Evolutionary conservation across 2,888 invertebrate genomes (phyloP), one percentile per base, ranked within the genome.

Genomic region (Thereva nobilitata): DNA sequence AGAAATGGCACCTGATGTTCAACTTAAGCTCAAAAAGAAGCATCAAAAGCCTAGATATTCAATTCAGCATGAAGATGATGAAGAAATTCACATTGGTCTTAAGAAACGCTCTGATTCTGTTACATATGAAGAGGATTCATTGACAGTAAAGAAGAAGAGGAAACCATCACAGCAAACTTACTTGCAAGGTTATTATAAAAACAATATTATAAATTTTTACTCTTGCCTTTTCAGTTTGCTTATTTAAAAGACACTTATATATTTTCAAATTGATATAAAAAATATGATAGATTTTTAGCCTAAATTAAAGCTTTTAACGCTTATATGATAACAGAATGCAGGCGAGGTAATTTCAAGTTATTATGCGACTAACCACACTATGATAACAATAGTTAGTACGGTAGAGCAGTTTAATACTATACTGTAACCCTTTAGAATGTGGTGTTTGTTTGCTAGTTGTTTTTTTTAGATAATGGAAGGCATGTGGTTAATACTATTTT

Each of bases 61-160:
- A 5, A 80, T 86, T 38, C 83, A 84, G 72, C 84, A 86, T 69
- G 84, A 84, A 75, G 82, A 83, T 72, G 85, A 85, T 69, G 84
- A 84, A 75, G 83, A 84, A 70, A 82, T 86, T 68, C 79, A 84
- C 54, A 76, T 85, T 64, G 82, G 83, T 44, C 75, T 84, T 9
- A 83, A 83, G 67, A 78, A 81, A 63, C 73, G 74, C 56, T 76
- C 80, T 70, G 83, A 86, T 75, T 83, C 85, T 68, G 75, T 81
- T 4, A 78, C 82, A 5, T 86, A 82, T 72, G 86, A 86, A 76
- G 89, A 88, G 77, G 87, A 87, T 74, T 86, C 87, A 8, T 80
- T 91, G 34, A 89, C 87, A 67, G 80, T 93, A 63, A 89, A 87
- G 76, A 83, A 91, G 73, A 89, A 88, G 73, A 83, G 85, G 71